Evolutionary conservation across 2,113 vertebrate species (phyloP).

Genomic region (Galbula dea): DNA sequence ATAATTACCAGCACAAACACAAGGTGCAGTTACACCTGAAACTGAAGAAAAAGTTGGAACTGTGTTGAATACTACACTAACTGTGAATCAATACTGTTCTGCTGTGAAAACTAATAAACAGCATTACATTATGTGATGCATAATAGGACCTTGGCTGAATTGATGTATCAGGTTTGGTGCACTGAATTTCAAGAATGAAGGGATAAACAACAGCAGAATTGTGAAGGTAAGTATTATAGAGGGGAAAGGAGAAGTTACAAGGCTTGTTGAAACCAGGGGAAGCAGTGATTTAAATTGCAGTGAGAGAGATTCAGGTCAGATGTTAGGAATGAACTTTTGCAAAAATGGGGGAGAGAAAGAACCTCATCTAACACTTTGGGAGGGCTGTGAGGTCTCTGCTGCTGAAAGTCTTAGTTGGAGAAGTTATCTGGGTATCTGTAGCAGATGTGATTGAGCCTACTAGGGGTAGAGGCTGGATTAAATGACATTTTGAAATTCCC

Average conservation of each 20-base stretch:
- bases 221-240: neutral
- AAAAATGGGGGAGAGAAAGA: neutral
- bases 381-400: neutral
- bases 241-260: neutral
- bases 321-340: neutral
- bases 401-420: neutral
- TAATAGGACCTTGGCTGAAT: neutral
- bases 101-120: neutral
- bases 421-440: neutral
- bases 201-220: neutral
- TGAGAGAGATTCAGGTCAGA: neutral
- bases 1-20: neutral
- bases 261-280: neutral
- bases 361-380: neutral
- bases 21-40: neutral
- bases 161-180: neutral
- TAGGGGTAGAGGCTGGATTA: neutral
- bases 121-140: neutral
- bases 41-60: neutral
- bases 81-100: neutral
- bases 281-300: neutral
- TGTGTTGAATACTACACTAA: neutral
- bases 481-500: neutral
- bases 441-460: neutral
- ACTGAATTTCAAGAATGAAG: neutral